Conservation (phyloP, 2,113 vertebrate genomes). For the Telmatochromis brichardi region DNA sequence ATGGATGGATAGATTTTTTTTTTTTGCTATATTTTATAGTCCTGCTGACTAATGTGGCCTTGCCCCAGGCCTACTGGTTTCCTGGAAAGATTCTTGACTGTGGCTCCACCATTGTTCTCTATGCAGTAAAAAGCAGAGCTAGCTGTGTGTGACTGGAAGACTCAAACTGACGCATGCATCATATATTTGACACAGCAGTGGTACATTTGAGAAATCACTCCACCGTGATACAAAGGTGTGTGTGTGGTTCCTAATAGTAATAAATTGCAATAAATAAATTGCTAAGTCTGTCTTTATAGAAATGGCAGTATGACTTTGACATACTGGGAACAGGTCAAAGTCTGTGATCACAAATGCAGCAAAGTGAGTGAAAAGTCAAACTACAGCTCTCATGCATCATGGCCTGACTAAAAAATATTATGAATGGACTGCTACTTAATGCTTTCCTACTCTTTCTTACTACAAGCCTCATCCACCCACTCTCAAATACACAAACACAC, state of each 20-base stretch:
- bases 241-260: not conserved
- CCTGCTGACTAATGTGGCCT: not conserved
- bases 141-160: not conserved
- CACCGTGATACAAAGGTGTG: not conserved
- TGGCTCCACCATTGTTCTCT: not conserved
- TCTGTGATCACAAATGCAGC: accelerated
- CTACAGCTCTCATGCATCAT: not conserved
- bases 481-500: not conserved
- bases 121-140: not conserved
- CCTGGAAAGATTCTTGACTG: not conserved
- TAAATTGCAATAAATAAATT: not conserved
- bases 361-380: accelerated
- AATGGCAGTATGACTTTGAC: not conserved
- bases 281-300: accelerated
- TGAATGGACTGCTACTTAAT: not conserved
- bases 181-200: not conserved
- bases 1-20: not conserved
- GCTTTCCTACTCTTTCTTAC: not conserved
- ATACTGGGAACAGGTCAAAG: not conserved
- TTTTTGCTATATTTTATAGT: not conserved
- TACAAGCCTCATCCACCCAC: accelerated
- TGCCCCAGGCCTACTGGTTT: not conserved
- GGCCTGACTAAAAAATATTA: not conserved
- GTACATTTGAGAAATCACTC: not conserved
- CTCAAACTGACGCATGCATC: not conserved